Evolutionary conservation across 2,797 vertebrate genomes (phyloP), one percentile per base, ranked within the genome.

Genomic region (Artibeus jamaicensis): DNA sequence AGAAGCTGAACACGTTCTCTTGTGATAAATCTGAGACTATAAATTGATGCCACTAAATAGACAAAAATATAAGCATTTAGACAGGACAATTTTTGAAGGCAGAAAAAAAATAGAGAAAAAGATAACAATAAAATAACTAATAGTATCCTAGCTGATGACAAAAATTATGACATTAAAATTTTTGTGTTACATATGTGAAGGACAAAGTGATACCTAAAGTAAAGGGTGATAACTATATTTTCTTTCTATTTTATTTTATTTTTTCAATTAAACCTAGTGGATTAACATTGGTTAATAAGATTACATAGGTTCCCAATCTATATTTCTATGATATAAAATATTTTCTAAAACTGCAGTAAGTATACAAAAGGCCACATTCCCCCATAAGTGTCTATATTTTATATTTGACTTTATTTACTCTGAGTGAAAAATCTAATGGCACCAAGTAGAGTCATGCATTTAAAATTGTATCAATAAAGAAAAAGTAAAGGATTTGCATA

Each of bases 11-110:
- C 81, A 67, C 32, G 94, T 93, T 95, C 42, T 62, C 37, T 82
- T 86, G 93, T 77, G 83, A 94, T 97, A 93, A 2, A 98, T 97
- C 59, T 62, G n/a, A 71, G 53, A 57, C 62, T 37, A 84, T 77
- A 96, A 96, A 97, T 89, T 95, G 79, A 81, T 89, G 32, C 32
- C 89, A 81, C 29, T 70, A 95, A 55, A 3, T 14, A 37, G 48
- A 82, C 65, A 82, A 89, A 94, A 98, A 97, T 96, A 97, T 0
- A 89, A 95, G 37, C 21, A 7, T 97, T 96, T 77, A 93, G 96
- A 97, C 34, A 96, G 88, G 78, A 53, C 86, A 94, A 12, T 96
- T 97, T 95, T 74, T 97, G 89, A 96, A 91, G 55, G 32, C 82
- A 34, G 85, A 71, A 86, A 73, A 89, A 87, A 87, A 46, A 79